Evolutionary conservation across 92 coral and sea anemone genomes (phyloP).

Genomic region (Phenganax stokvisi): DNA sequence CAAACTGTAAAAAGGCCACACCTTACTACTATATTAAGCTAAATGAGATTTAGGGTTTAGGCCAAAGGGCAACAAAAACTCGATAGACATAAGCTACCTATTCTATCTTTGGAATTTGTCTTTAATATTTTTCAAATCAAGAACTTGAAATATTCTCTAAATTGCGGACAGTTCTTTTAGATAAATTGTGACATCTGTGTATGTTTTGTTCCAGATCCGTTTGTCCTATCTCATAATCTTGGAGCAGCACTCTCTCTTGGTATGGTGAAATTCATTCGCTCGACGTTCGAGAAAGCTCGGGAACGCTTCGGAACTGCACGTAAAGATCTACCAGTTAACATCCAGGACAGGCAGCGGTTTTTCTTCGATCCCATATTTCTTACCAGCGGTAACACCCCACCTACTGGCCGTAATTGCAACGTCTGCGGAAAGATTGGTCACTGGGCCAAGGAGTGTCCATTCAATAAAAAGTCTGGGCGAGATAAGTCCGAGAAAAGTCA

Average conservation of each 20-base stretch:
- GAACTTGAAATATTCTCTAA: too few relatives aligned
- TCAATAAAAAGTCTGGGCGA: conserved; percentile 55
- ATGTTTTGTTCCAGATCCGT: conserved; percentile 65
- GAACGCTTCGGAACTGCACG: conserved; percentile 77
- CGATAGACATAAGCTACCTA: too few relatives aligned
- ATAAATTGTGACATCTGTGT: not conserved
- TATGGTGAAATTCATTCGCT: conserved; percentile 73
- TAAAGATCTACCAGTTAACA: conserved; percentile 35
- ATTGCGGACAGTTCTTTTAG: too few relatives aligned
- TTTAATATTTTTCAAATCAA: too few relatives aligned
- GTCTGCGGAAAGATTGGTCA: conserved; percentile 89
- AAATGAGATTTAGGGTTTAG: too few relatives aligned
- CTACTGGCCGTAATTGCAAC: conserved; percentile 83
- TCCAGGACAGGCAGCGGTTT: conserved; percentile 42
- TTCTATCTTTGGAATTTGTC: too few relatives aligned
- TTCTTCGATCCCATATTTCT: conserved; percentile 62
- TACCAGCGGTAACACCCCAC: conserved; percentile 68
- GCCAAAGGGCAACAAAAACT: too few relatives aligned
- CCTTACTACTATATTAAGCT: too few relatives aligned
- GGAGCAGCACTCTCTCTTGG: conserved; percentile 76
- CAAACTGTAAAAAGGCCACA: too few relatives aligned
- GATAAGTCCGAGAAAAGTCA: not conserved
- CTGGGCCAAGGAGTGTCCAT: conserved; percentile 75
- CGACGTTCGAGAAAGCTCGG: conserved; percentile 67
- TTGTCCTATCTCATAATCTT: conserved; percentile 85